phyloP scores from a whole-genome alignment of 2,797 vertebrate species.

The Mormyrops boulengeri region DNA sequence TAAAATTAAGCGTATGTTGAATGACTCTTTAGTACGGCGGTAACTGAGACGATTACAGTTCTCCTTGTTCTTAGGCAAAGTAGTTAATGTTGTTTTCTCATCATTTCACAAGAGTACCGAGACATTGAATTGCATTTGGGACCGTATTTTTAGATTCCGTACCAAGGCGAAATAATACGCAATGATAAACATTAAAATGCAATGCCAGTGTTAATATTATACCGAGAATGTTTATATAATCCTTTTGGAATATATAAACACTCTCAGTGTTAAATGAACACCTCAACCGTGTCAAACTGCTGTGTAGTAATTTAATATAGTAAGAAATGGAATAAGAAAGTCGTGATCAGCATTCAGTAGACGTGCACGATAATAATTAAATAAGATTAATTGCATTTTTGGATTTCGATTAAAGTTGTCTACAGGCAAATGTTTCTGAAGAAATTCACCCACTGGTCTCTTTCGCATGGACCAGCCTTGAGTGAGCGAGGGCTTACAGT shows the following conservation, averaged over 20 bases:
- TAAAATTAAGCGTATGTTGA: background rate
- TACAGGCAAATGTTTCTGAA: background rate
- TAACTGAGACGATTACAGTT: background rate
- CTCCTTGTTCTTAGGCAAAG: background rate
- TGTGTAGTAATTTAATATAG: background rate
- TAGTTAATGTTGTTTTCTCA: background rate
- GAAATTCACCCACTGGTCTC: slow-evolving; percentile 5
- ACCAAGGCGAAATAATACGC: background rate
- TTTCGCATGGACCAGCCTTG: background rate
- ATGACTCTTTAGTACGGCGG: background rate
- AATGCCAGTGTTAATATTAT: background rate
- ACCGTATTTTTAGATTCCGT: background rate
- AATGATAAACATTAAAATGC: background rate
- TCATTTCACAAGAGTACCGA: background rate
- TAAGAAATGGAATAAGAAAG: background rate
- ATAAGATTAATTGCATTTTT: background rate
- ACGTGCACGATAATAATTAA: background rate
- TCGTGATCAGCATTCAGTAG: background rate
- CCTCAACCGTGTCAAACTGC: background rate
- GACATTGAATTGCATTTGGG: background rate
- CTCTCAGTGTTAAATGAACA: background rate
- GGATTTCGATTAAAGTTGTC: background rate
- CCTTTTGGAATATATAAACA: background rate
- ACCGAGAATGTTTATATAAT: background rate
- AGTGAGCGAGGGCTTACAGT: slow-evolving; percentile 15